Percentiles rank a stretch among this genome's conserved stretches.
phyloP scores from a whole-genome alignment of 53 echinoderm and acorn worm genomes.

The Astropecten irregularis region DNA sequence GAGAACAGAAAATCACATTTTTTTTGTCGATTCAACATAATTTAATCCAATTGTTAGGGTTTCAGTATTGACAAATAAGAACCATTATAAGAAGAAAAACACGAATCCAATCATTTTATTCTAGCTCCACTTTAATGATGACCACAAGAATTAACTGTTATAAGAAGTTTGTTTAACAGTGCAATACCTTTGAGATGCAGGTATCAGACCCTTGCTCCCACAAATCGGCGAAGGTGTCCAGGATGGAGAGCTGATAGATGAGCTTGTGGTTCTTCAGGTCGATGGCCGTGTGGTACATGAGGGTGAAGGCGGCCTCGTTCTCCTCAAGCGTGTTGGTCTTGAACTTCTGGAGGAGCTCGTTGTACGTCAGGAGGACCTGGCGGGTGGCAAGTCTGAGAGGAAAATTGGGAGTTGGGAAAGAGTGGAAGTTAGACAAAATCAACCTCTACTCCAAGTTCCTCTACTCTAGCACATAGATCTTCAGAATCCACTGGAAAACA shows the following conservation, averaged over 20 bases:
- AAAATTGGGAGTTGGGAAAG: background rate
- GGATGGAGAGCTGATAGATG: constrained; percentile 73
- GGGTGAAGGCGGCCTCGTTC: constrained; percentile 80
- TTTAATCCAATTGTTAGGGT: no score
- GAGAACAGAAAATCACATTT: no score
- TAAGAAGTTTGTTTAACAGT: no score
- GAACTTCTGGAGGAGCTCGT: constrained; percentile 68
- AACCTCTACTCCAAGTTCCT: background rate
- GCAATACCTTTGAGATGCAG: constrained; percentile 59
- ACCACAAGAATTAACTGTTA: no score
- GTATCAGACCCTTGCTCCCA: constrained; percentile 56
- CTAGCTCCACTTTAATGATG: no score
- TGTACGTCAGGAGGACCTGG: constrained; percentile 70
- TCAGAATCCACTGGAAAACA: no score
- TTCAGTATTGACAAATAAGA: no score
- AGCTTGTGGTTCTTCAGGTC: constrained; percentile 62
- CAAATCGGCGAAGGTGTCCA: constrained; percentile 72
- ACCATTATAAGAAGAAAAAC: no score
- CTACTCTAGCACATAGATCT: no score
- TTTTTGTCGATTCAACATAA: no score
- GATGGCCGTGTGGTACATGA: constrained; percentile 78
- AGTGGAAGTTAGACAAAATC: background rate
- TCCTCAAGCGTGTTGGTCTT: constrained; percentile 62
- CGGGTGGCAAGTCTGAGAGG: constrained; percentile 59
- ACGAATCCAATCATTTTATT: no score